These are phyloP conservation scores for Cardiocondyla obscurior DNA, from an alignment of 1,140 invertebrate species.

Conservation along the genomic window DNA sequence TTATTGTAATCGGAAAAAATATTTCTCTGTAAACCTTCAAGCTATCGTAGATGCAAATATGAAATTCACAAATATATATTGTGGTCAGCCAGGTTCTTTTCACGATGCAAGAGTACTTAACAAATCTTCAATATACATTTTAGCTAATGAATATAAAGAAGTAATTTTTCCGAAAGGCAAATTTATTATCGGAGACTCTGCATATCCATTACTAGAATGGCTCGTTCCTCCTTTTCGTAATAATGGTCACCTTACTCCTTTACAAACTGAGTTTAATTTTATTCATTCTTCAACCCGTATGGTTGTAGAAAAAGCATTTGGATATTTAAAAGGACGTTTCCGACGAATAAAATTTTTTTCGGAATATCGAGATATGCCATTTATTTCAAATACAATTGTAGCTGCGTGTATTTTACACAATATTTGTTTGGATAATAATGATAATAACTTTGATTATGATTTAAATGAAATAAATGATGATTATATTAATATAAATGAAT, in stretches of 20 bases:
- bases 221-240: background rate
- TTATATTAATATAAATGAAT: background rate
- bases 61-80: background rate
- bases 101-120: background rate
- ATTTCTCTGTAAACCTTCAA: background rate
- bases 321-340: background rate
- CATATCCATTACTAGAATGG: background rate
- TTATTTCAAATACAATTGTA: background rate
- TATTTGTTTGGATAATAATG: background rate
- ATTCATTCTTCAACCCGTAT: too few relatives aligned
- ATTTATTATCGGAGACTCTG: background rate
- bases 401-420: background rate
- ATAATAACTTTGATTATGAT: background rate
- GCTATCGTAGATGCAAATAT: too few relatives aligned
- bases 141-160: background rate
- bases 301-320: too few relatives aligned
- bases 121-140: background rate
- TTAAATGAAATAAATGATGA: background rate
- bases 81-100: background rate
- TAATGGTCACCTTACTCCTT: constrained; percentile 6
- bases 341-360: background rate
- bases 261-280: constrained; percentile 3
- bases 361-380: background rate
- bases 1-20: background rate
- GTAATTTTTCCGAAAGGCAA: background rate